phyloP scores from a whole-genome alignment of 2,888 invertebrate species.

The Drosophila neotestacea region DNA sequence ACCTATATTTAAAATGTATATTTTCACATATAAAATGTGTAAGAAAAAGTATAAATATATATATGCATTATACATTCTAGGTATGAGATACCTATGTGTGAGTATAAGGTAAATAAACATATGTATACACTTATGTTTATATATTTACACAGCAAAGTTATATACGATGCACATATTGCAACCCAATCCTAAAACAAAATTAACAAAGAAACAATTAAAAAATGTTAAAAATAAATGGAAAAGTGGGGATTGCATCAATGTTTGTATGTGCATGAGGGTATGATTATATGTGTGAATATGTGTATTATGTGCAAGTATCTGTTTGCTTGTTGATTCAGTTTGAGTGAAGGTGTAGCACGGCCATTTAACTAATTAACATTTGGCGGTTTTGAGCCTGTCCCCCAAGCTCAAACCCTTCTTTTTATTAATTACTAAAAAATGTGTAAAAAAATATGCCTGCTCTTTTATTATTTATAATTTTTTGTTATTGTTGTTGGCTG shows the following conservation, averaged over 20 bases:
- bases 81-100: not conserved
- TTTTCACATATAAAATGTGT: conserved; percentile 8
- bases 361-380: conserved; percentile 84
- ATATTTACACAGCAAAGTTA: not conserved
- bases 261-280: conserved; percentile 13
- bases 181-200: conserved; percentile 50
- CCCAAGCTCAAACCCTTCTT: conserved; percentile 30
- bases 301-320: conserved; percentile 8
- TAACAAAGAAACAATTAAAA: conserved; percentile 50
- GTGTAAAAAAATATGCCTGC: conserved; percentile 53
- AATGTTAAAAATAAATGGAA: conserved; percentile 40
- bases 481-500: conserved; percentile 56
- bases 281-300: conserved; percentile 22
- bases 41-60: not conserved
- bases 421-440: conserved; percentile 75
- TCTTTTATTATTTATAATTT: conserved; percentile 74
- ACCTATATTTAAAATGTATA: conserved; percentile 28
- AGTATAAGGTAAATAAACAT: not conserved
- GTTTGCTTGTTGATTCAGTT: conserved; percentile 35
- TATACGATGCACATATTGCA: conserved; percentile 49
- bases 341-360: conserved; percentile 64
- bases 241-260: conserved; percentile 55
- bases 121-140: conserved; percentile 1
- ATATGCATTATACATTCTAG: conserved; percentile 8
- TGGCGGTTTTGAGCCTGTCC: conserved; percentile 67